These are phyloP conservation scores for Siniperca chuatsi DNA, from an alignment of 2,113 vertebrate species.

Conservation along the genomic window DNA sequence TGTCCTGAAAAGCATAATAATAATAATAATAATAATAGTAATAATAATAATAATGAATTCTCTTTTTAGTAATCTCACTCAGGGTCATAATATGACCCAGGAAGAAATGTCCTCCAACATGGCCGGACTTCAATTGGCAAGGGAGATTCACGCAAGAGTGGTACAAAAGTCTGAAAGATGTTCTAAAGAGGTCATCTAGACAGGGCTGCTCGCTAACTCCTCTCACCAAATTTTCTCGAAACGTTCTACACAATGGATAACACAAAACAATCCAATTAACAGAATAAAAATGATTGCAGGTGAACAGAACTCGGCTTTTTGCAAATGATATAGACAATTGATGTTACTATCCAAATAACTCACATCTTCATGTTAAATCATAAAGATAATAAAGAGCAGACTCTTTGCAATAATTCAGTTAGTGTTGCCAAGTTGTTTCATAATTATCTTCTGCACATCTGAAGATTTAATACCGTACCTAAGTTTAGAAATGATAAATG, in stretches of 20 bases:
- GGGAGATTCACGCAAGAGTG: background rate
- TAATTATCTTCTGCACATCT: background rate
- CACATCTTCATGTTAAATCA: background rate
- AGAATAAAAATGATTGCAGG: background rate
- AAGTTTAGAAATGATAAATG: background rate
- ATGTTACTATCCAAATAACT: background rate
- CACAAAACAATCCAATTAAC: background rate
- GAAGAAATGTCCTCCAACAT: background rate
- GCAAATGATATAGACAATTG: background rate
- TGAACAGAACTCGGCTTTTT: background rate
- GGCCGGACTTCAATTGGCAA: background rate
- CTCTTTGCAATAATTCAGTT: background rate
- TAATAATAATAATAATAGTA: background rate
- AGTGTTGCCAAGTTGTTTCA: background rate
- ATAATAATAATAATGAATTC: constrained; percentile 28
- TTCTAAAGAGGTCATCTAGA: background rate
- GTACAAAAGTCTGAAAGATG: background rate
- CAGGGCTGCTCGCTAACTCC: background rate
- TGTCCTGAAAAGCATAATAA: constrained; percentile 17
- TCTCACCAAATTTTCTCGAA: background rate
- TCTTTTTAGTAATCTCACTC: constrained; percentile 23
- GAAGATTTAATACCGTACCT: background rate
- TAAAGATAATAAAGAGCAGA: background rate
- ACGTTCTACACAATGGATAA: background rate
- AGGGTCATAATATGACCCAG: background rate